A percentile compares a stretch with the other conserved stretches of the same genome.
Conservation (phyloP, 2,888 invertebrate genomes). For the Rhopalosiphum nymphaeae region DNA sequence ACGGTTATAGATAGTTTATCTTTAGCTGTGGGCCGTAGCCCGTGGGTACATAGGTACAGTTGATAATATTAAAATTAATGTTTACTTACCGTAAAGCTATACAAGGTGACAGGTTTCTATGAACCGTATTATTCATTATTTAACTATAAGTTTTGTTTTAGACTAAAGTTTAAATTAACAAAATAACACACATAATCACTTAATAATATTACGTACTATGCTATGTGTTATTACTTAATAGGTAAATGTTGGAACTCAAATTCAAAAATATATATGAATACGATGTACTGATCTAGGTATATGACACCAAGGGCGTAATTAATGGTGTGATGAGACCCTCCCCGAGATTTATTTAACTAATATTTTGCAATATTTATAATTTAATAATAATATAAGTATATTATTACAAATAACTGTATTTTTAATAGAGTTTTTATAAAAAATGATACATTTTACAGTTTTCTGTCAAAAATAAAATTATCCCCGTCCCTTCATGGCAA, state of each 20-base stretch:
- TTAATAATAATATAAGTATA: no score
- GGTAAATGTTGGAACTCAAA: no score
- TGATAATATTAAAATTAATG: not conserved
- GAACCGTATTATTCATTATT: not conserved
- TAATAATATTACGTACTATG: not conserved
- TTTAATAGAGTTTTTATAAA: no score
- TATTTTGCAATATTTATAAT: no score
- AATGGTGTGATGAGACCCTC: no score
- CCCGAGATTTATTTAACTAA: no score
- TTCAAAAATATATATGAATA: not conserved
- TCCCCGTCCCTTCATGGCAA: no score
- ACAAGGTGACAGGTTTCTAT: not conserved
- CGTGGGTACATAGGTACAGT: not conserved
- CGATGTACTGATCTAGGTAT: not conserved
- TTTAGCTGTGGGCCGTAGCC: not conserved
- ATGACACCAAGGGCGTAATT: no score
- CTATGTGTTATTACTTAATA: not conserved
- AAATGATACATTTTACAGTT: no score
- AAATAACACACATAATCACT: not conserved
- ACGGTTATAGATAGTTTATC: not conserved
- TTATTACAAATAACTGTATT: no score
- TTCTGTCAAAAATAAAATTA: no score
- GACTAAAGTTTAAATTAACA: not conserved
- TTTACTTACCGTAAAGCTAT: not conserved
- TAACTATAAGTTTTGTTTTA: not conserved